Percentiles rank a stretch among this genome's conserved stretches.
Conservation (phyloP, 2,888 invertebrate species). For the Entomobrya proxima region DNA sequence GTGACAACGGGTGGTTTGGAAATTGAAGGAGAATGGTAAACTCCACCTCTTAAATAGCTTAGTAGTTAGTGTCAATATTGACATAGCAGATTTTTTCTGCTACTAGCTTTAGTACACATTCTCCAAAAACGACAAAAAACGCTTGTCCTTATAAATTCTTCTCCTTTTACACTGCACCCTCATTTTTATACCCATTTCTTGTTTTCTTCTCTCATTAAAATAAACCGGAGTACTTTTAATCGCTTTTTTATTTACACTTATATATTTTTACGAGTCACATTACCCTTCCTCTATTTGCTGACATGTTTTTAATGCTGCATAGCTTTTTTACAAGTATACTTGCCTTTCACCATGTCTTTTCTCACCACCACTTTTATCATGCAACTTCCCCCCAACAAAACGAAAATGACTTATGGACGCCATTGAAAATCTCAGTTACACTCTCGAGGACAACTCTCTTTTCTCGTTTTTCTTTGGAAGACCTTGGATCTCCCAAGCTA, state of each 20-base stretch:
- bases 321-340: not conserved
- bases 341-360: not conserved
- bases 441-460: not conserved
- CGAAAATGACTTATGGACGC: not conserved
- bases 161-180: too few relatives aligned
- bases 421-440: slow-evolving; percentile 25
- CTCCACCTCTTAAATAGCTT: slow-evolving; percentile 11
- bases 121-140: too few relatives aligned
- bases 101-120: not conserved
- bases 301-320: not conserved
- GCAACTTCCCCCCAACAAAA: not conserved
- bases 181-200: not conserved
- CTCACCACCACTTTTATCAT: not conserved
- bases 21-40: not conserved
- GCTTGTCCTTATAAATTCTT: too few relatives aligned
- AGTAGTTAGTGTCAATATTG: slow-evolving; percentile 47
- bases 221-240: not conserved
- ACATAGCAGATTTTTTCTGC: slow-evolving; percentile 26
- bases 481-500: slow-evolving; percentile 8
- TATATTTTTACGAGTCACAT: not conserved
- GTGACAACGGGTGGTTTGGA: not conserved
- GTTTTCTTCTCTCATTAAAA: not conserved
- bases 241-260: not conserved
- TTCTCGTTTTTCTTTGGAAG: not conserved
- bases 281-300: not conserved